phyloP scores from a whole-genome alignment of 2,888 invertebrate genomes.

The Gastrophysa polygoni region DNA sequence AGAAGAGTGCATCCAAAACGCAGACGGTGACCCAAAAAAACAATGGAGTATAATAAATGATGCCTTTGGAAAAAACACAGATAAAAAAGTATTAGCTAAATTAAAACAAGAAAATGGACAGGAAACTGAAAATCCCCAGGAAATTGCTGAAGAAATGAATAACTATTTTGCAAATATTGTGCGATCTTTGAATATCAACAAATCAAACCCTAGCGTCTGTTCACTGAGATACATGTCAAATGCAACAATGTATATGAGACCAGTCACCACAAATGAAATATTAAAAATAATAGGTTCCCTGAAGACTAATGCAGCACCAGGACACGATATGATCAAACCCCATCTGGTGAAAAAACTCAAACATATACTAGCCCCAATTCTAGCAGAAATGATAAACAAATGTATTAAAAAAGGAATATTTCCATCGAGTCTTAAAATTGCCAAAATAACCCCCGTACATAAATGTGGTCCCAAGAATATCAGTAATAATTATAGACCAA shows the following conservation, averaged over 20 bases:
- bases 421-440: constrained; percentile 8
- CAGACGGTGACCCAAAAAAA: constrained; percentile 6
- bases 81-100: not conserved
- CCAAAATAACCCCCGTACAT: constrained; percentile 8
- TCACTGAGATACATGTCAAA: constrained; percentile 10
- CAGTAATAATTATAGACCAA: constrained; percentile 10
- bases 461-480: constrained; percentile 12
- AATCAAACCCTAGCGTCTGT: constrained; percentile 1
- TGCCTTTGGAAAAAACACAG: not conserved
- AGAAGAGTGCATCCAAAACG: constrained; percentile 1
- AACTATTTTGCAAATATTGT: constrained; percentile 1
- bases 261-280: constrained; percentile 9
- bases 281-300: constrained; percentile 8
- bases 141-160: constrained; percentile 1
- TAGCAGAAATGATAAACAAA: constrained; percentile 13
- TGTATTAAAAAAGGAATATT: constrained; percentile 4
- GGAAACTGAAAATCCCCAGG: not conserved
- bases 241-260: constrained; percentile 7
- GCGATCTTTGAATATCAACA: constrained; percentile 6
- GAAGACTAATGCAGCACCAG: constrained; percentile 11
- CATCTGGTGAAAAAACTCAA: constrained; percentile 9
- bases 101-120: constrained; percentile 2
- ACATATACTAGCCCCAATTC: constrained; percentile 2
- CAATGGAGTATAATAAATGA: constrained; percentile 10
- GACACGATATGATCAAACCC: constrained; percentile 14